These are phyloP conservation scores for Heteromormyrus szaboi DNA, from an alignment of 2,797 vertebrate species.

Conservation along the genomic window DNA sequence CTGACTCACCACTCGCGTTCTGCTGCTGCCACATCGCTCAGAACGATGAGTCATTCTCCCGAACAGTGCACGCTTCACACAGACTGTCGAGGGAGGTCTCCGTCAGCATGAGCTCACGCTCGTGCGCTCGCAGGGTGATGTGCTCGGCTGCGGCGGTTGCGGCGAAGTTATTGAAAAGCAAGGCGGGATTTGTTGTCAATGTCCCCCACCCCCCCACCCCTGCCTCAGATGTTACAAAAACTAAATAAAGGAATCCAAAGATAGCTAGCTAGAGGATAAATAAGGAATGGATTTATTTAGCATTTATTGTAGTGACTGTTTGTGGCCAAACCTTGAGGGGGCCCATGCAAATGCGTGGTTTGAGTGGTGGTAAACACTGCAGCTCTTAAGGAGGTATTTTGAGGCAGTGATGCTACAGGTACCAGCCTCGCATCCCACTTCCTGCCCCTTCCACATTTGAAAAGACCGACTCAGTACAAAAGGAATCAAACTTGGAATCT, in stretches of 20 bases:
- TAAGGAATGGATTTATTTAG: not conserved
- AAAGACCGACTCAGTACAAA: not conserved
- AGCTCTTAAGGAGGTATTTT: not conserved
- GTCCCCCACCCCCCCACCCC: not conserved
- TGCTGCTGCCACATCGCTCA: not conserved
- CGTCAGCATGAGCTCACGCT: not conserved
- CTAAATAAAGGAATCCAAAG: not conserved
- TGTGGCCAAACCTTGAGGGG: not conserved
- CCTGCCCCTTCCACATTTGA: not conserved
- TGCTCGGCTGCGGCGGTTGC: not conserved
- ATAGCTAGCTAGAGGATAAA: not conserved
- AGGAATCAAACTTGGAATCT: not conserved
- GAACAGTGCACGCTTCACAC: not conserved
- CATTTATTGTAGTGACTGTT: not conserved
- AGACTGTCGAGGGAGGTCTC: not conserved
- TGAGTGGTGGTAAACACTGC: not conserved
- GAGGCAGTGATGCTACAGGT: not conserved
- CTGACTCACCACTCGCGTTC: not conserved
- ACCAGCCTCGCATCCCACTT: not conserved
- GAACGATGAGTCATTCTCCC: not conserved
- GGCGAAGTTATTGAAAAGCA: not conserved
- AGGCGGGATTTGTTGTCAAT: not conserved
- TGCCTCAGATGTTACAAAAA: not conserved
- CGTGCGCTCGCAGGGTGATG: not conserved
- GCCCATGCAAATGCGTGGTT: not conserved